Evolutionary conservation across 2,888 invertebrate genomes (phyloP).

Genomic region (Harmothoe impar): DNA sequence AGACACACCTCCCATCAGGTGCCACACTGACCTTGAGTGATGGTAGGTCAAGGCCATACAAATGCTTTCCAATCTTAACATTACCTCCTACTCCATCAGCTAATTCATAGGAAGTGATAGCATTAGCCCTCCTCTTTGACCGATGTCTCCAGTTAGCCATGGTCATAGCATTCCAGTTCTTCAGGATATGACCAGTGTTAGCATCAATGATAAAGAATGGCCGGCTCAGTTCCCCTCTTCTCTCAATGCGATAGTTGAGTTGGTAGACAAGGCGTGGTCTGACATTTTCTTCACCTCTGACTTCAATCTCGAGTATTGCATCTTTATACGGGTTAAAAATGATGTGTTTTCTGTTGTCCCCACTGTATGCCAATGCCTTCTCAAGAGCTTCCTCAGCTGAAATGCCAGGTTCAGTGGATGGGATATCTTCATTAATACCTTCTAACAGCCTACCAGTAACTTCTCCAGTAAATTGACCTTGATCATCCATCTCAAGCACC

Average conservation of each 20-base stretch:
- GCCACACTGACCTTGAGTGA: constrained; percentile 68
- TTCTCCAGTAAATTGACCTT: constrained; percentile 69
- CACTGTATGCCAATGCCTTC: not conserved
- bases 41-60: constrained; percentile 69
- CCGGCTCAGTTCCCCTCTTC: constrained; percentile 63
- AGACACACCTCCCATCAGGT: constrained; percentile 68
- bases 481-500: constrained; percentile 68
- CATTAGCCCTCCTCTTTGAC: not conserved
- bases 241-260: constrained; percentile 65
- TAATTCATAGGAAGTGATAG: constrained; percentile 13
- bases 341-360: not conserved
- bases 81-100: constrained; percentile 71
- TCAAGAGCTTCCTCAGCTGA: not conserved
- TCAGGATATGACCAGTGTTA: constrained; percentile 69
- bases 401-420: not conserved
- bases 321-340: not conserved
- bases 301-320: not conserved
- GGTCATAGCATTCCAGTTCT: constrained; percentile 70
- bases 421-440: constrained; percentile 36
- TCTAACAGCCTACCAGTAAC: constrained; percentile 69
- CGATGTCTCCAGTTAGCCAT: constrained; percentile 61
- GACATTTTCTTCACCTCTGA: not conserved
- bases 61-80: constrained; percentile 70
- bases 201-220: constrained; percentile 73
- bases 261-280: constrained; percentile 60